Percentiles rank a stretch among this genome's conserved stretches.
Conservation (phyloP, 2,113 vertebrate genomes). For the human (Homo sapiens) region DNA sequence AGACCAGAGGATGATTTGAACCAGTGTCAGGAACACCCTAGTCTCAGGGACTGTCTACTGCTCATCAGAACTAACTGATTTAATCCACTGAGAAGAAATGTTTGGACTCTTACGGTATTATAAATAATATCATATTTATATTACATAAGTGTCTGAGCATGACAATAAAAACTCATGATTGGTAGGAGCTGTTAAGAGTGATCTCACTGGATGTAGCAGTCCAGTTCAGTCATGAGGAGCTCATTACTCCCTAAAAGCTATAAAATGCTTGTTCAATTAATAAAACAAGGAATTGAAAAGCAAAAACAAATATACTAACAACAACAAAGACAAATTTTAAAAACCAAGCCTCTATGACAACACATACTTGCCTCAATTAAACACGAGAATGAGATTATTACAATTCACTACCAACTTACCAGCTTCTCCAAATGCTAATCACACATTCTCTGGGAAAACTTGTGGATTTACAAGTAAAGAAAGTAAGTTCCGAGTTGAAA, state of each 20-base stretch:
- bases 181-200: not conserved
- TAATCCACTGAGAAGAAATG: not conserved
- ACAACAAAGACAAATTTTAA: not conserved
- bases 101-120: not conserved
- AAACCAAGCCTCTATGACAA: not conserved
- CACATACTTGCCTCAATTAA: not conserved
- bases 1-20: not conserved
- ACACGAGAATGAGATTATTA: not conserved
- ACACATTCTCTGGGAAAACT: not conserved
- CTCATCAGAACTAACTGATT: not conserved
- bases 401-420: not conserved
- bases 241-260: not conserved
- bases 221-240: not conserved
- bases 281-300: not conserved
- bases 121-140: not conserved
- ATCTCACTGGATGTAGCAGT: not conserved
- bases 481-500: not conserved
- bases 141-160: not conserved
- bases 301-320: not conserved
- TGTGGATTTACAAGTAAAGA: not conserved
- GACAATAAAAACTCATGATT: not conserved
- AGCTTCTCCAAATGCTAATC: not conserved
- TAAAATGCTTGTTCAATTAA: not conserved
- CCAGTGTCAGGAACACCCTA: not conserved
- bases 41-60: not conserved